Evolutionary conservation across 2,797 vertebrate genomes (phyloP).

Genomic region (Hemibagrus guttatus): DNA sequence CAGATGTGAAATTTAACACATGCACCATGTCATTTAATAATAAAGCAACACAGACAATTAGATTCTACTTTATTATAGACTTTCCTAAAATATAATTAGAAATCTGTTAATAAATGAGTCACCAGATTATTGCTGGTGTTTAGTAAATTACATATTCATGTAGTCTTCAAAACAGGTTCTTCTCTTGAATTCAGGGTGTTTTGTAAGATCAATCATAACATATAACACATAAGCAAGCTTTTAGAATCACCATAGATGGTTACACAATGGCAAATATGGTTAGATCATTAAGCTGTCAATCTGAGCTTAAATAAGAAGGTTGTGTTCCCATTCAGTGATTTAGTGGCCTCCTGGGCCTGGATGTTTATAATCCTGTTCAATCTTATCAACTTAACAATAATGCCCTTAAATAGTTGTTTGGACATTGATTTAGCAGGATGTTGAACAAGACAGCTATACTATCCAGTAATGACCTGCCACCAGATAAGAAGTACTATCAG

Average conservation of each 20-base stretch:
- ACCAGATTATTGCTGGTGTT: conserved; percentile 4
- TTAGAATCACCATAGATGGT: not conserved
- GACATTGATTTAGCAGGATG: conserved; percentile 17
- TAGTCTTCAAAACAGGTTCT: not conserved
- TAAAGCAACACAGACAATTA: not conserved
- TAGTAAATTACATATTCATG: not conserved
- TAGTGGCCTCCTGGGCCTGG: conserved; percentile 7
- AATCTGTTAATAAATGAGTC: conserved; percentile 4
- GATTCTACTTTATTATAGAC: not conserved
- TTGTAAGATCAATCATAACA: not conserved
- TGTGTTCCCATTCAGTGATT: conserved; percentile 14
- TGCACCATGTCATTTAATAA: conserved; percentile 8
- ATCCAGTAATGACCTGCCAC: conserved; percentile 25
- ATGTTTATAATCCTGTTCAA: conserved; percentile 31
- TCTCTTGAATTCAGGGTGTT: conserved; percentile 4
- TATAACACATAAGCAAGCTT: not conserved
- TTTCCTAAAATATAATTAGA: conserved; percentile 1
- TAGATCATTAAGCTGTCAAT: not conserved
- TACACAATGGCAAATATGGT: not conserved
- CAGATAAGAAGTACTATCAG: conserved; percentile 39
- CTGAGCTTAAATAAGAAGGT: not conserved
- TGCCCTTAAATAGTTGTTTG: conserved; percentile 31
- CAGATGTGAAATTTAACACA: conserved; percentile 33
- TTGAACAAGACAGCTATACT: conserved; percentile 21
- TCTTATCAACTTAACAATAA: conserved; percentile 34